Percentiles rank a stretch among this genome's conserved stretches.
Conservation (phyloP, 2,888 invertebrate genomes). For the Eumerus sabulonum region DNA sequence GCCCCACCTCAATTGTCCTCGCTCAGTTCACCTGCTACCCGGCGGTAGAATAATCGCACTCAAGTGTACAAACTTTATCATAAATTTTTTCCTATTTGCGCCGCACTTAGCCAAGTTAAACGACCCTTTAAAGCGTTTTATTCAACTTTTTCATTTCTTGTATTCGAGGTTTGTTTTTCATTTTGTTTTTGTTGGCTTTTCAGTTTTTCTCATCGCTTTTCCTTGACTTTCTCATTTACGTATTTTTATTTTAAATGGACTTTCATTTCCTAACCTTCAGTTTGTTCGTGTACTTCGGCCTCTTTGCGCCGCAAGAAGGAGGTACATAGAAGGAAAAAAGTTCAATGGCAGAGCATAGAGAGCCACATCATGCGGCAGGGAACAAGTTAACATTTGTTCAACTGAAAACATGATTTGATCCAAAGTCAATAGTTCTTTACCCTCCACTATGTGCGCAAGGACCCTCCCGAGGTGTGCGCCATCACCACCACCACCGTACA, state of each 20-base stretch:
- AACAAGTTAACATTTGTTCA: slow-evolving; percentile 65
- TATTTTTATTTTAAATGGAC: slow-evolving; percentile 2
- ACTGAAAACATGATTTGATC: slow-evolving; percentile 60
- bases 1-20: too few species aligned
- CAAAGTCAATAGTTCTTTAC: slow-evolving; percentile 63
- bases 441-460: slow-evolving; percentile 7
- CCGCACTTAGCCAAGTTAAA: slow-evolving; percentile 47
- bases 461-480: neutral
- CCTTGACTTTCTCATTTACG: too few species aligned
- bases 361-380: slow-evolving; percentile 43
- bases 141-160: slow-evolving; percentile 26
- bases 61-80: slow-evolving; percentile 32
- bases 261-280: neutral
- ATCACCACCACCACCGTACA: slow-evolving; percentile 9
- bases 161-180: slow-evolving; percentile 1
- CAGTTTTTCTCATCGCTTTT: too few species aligned
- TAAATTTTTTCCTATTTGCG: slow-evolving; percentile 50
- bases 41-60: neutral
- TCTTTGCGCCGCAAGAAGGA: neutral
- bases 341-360: slow-evolving; percentile 17
- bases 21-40: slow-evolving; percentile 2
- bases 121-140: slow-evolving; percentile 42
- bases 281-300: neutral
- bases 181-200: slow-evolving; percentile 5
- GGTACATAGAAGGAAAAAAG: slow-evolving; percentile 34